A percentile compares a stretch with the other conserved stretches of the same genome.
Evolutionary conservation across 2,888 invertebrate species (phyloP).

Genomic region (Leptopilina syphax): DNA sequence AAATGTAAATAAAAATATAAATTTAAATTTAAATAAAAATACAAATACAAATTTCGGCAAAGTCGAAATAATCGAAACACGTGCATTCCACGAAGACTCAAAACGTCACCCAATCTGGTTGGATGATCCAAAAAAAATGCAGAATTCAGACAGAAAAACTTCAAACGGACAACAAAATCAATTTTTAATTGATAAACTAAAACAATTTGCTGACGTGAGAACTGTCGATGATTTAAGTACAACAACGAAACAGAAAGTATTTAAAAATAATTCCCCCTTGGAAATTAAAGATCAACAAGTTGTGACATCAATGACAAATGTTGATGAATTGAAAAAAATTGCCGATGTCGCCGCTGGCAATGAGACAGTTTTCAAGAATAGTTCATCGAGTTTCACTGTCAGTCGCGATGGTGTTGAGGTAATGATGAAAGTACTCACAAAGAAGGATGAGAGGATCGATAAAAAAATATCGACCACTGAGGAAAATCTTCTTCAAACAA

Average conservation of each 20-base stretch:
- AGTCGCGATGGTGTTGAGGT: constrained; percentile 84
- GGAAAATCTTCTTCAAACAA: constrained; percentile 46
- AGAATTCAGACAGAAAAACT: constrained; percentile 68
- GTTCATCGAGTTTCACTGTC: constrained; percentile 78
- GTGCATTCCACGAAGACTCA: constrained; percentile 52
- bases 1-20: background rate
- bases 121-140: constrained; percentile 48
- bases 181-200: constrained; percentile 65
- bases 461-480: constrained; percentile 62
- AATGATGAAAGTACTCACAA: constrained; percentile 82
- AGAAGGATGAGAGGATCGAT: constrained; percentile 71
- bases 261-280: background rate
- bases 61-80: constrained; percentile 54
- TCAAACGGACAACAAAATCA: constrained; percentile 57
- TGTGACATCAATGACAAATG: constrained; percentile 53
- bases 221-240: constrained; percentile 58
- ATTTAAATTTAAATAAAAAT: constrained; percentile 6
- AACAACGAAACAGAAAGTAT: constrained; percentile 37
- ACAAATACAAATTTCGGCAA: constrained; percentile 41
- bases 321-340: constrained; percentile 69
- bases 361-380: constrained; percentile 58
- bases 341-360: constrained; percentile 68
- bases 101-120: constrained; percentile 33
- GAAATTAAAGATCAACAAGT: background rate
- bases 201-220: constrained; percentile 66